Conservation (phyloP, 1,140 invertebrate genomes). For the Calosoma granatense region DNA sequence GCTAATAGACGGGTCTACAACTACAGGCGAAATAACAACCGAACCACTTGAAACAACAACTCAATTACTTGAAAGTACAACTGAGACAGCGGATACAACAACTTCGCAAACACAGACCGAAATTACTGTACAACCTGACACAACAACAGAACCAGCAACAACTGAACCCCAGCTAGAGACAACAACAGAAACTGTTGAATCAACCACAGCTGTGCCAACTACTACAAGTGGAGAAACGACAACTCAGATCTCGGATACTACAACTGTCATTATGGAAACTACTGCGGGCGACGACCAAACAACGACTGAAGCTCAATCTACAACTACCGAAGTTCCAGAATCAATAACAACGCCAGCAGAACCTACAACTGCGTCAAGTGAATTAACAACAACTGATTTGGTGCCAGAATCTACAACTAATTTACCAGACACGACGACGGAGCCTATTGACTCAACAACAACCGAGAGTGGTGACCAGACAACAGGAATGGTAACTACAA, state of each 20-base stretch:
- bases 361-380: slow-evolving; percentile 5
- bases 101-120: not conserved
- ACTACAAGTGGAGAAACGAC: slow-evolving; percentile 12
- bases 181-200: slow-evolving; percentile 21
- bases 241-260: slow-evolving; percentile 16
- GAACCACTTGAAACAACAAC: slow-evolving; percentile 15
- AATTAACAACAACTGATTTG: not conserved
- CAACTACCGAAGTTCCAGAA: slow-evolving; percentile 18
- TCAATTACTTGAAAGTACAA: slow-evolving; percentile 12
- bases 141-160: slow-evolving; percentile 22
- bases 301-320: slow-evolving; percentile 19
- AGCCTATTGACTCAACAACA: not conserved
- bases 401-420: not conserved
- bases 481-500: not conserved
- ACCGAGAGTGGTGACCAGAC: not conserved
- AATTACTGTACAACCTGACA: slow-evolving; percentile 11
- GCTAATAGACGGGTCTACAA: not conserved
- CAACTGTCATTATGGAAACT: slow-evolving; percentile 16
- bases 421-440: not conserved
- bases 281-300: slow-evolving; percentile 18
- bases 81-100: slow-evolving; percentile 15
- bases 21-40: slow-evolving; percentile 13
- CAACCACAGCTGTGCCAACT: slow-evolving; percentile 21
- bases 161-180: slow-evolving; percentile 24
- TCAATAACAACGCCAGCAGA: slow-evolving; percentile 16